A percentile compares a stretch with the other conserved stretches of the same genome.
Evolutionary conservation across 2,113 vertebrate genomes (phyloP).

Genomic region (Serinus canaria): DNA sequence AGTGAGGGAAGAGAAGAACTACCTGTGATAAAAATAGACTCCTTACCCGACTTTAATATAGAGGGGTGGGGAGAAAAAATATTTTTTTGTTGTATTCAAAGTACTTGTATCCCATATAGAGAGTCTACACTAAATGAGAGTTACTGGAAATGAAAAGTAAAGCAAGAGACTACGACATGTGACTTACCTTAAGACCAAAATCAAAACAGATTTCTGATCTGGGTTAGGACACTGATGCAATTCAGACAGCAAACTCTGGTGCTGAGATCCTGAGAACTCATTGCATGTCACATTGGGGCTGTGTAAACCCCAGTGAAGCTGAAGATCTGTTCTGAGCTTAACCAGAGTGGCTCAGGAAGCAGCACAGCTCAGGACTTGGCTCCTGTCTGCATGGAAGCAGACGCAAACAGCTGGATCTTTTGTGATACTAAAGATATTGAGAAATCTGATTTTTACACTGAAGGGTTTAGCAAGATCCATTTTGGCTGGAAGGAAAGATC

Average conservation of each 20-base stretch:
- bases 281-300: background rate
- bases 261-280: background rate
- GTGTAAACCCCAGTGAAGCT: background rate
- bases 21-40: background rate
- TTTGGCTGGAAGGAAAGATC: background rate
- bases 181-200: background rate
- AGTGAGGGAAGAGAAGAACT: background rate
- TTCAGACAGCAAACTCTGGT: background rate
- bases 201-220: background rate
- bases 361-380: background rate
- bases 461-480: background rate
- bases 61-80: background rate
- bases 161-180: background rate
- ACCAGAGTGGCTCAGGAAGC: background rate
- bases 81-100: background rate
- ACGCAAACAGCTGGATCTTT: background rate
- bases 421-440: background rate
- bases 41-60: background rate
- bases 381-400: background rate
- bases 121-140: background rate
- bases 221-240: background rate
- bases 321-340: background rate
- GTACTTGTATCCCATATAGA: background rate
- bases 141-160: background rate
- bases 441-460: rapidly evolving